These are phyloP conservation scores for Trematomus bernacchii DNA, from an alignment of 2,797 vertebrate species.

Conservation along the genomic window DNA sequence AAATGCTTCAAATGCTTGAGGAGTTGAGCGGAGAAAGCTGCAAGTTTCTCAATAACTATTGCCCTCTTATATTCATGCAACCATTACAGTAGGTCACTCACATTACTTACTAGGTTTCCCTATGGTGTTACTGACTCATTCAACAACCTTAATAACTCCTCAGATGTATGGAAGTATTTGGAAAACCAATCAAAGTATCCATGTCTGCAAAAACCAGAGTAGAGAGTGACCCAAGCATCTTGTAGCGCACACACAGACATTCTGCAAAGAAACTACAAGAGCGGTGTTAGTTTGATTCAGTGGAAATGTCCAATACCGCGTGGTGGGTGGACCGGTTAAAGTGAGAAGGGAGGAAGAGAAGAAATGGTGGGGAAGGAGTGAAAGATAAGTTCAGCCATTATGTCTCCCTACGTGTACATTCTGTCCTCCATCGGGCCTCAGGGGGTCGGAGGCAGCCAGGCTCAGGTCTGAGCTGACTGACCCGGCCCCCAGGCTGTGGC, in stretches of 20 bases:
- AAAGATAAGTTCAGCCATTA: conserved; percentile 74
- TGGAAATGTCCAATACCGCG: conserved; percentile 63
- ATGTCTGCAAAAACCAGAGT: conserved; percentile 51
- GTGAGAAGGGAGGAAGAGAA: conserved; percentile 42
- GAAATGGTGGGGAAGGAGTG: conserved; percentile 55
- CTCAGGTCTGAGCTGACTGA: conserved; percentile 68
- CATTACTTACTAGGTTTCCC: not conserved
- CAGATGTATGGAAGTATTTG: conserved; percentile 61
- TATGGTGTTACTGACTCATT: not conserved
- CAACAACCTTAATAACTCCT: conserved; percentile 29
- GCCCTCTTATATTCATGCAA: not conserved
- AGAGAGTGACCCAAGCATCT: conserved; percentile 40
- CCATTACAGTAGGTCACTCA: not conserved
- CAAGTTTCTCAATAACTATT: not conserved
- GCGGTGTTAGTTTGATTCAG: conserved; percentile 74
- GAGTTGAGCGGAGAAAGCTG: conserved; percentile 2
- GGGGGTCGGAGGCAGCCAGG: conserved; percentile 74
- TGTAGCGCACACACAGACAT: conserved; percentile 45
- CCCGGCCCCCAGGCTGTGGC: conserved; percentile 69
- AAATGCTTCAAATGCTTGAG: conserved; percentile 58
- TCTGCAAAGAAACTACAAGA: conserved; percentile 34
- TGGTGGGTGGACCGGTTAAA: conserved; percentile 68
- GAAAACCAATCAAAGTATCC: conserved; percentile 49
- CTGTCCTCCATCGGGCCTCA: conserved; percentile 84
- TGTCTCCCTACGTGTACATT: conserved; percentile 90